A percentile compares a stretch with the other conserved stretches of the same genome.
These are phyloP conservation scores for Epinephelus moara DNA, from an alignment of 2,113 vertebrate species.

Conservation along the genomic window DNA sequence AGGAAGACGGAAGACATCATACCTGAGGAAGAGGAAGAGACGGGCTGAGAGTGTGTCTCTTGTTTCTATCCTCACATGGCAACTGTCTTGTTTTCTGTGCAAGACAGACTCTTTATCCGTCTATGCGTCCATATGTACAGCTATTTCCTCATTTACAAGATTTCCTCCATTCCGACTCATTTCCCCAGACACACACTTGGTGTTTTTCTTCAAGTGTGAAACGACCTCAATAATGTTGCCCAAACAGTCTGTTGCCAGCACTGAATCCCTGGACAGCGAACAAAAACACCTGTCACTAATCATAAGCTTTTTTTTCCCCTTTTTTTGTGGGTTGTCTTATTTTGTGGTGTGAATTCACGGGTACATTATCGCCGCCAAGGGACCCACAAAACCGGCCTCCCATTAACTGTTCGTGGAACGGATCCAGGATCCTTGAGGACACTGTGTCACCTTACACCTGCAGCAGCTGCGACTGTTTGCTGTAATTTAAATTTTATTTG, in stretches of 20 bases:
- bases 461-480: conserved; percentile 37
- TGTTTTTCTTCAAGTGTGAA: conserved; percentile 42
- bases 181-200: conserved; percentile 42
- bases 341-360: conserved; percentile 55
- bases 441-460: conserved; percentile 5
- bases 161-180: conserved; percentile 23
- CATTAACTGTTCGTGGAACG: conserved; percentile 31
- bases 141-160: conserved; percentile 51
- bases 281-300: conserved; percentile 62
- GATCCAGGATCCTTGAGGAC: conserved; percentile 30
- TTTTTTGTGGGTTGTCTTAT: conserved; percentile 45
- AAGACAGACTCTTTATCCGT: background rate
- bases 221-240: conserved; percentile 53
- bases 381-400: conserved; percentile 38
- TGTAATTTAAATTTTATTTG: conserved; percentile 12
- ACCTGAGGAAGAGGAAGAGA: conserved; percentile 12
- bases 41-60: background rate
- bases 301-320: conserved; percentile 29
- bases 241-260: conserved; percentile 51
- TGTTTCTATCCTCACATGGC: background rate
- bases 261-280: conserved; percentile 35
- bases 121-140: conserved; percentile 5
- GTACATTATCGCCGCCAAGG: conserved; percentile 39
- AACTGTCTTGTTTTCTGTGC: background rate
- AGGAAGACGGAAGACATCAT: conserved; percentile 25